Conservation (phyloP, 2,797 vertebrate genomes). For the Tokudaia tokunoshimensis region DNA sequence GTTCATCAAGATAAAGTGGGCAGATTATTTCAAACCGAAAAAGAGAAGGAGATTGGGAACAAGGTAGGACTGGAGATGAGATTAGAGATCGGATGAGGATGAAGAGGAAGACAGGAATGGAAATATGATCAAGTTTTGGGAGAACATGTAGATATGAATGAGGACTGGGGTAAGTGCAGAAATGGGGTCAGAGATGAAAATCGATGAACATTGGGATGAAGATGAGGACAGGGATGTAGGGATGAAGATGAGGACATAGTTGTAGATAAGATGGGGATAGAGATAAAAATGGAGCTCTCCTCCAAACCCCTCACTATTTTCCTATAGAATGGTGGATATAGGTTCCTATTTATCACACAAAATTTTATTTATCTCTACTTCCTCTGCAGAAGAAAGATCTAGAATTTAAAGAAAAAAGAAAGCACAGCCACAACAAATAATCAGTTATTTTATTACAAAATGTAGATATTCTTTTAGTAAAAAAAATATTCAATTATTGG, state of each 20-base stretch:
- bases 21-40: not conserved
- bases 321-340: not conserved
- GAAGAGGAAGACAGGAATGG: not conserved
- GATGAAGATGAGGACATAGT: too few relatives aligned
- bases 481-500: slow-evolving; percentile 32
- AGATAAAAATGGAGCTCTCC: not conserved
- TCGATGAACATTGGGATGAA: too few relatives aligned
- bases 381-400: not conserved
- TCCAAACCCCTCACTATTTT: rapidly evolving
- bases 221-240: not conserved
- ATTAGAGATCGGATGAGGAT: not conserved
- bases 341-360: not conserved
- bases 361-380: slow-evolving; percentile 23
- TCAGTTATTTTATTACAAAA: slow-evolving; percentile 48
- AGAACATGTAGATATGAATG: too few relatives aligned
- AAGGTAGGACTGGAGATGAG: not conserved
- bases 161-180: not conserved
- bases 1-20: not conserved
- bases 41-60: not conserved
- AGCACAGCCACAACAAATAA: not conserved
- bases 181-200: not conserved
- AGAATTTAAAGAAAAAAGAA: slow-evolving; percentile 34
- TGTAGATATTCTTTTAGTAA: slow-evolving; percentile 31
- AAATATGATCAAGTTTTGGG: not conserved
- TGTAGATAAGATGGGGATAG: too few relatives aligned